phyloP scores from a whole-genome alignment of 2,113 vertebrate genomes.

The Aegithalos caudatus region DNA sequence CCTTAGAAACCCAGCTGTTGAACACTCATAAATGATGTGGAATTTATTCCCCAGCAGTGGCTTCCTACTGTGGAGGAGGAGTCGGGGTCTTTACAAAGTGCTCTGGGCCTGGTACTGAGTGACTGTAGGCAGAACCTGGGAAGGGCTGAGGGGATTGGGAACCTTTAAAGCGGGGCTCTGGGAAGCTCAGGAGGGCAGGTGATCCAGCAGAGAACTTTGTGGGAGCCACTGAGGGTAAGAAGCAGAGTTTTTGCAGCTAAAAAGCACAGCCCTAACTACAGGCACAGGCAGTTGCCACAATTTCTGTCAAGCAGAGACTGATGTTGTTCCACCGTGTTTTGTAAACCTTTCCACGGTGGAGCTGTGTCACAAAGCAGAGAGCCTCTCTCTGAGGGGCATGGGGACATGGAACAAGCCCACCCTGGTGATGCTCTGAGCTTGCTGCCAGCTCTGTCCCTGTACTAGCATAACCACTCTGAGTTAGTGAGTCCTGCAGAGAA shows the following conservation, averaged over 20 bases:
- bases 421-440: neutral
- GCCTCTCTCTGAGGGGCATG: neutral
- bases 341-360: neutral
- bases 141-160: neutral
- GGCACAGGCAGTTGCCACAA: neutral
- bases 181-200: neutral
- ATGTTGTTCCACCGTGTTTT: accelerated
- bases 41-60: neutral
- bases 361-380: neutral
- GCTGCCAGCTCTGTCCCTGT: neutral
- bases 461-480: neutral
- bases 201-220: neutral
- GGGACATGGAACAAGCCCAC: neutral
- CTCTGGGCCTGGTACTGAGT: neutral
- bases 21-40: neutral
- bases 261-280: neutral
- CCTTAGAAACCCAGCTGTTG: neutral
- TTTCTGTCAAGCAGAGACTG: neutral
- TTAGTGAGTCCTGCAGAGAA: neutral
- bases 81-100: neutral
- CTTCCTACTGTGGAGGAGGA: neutral
- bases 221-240: neutral
- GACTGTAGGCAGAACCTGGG: neutral
- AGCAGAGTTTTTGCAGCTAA: neutral
- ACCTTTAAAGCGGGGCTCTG: neutral